Conservation (phyloP, 2,888 invertebrate genomes). For the Pseudanteris insignis region DNA sequence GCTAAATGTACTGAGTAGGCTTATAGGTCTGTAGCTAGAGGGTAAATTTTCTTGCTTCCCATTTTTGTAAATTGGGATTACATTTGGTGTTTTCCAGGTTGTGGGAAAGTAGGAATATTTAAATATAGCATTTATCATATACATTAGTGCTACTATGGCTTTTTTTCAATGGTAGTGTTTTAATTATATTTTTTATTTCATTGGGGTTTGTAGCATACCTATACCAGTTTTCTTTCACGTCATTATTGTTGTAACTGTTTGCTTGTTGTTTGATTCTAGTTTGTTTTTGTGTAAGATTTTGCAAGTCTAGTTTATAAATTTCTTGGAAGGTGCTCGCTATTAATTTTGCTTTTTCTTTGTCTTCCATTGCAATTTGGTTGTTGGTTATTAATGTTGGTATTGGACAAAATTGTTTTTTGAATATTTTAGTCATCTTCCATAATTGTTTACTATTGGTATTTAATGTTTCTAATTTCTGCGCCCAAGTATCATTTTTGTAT, state of each 20-base stretch:
- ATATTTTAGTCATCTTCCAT: background rate
- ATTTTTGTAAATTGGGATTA: conserved; percentile 13
- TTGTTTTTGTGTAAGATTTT: too few species aligned
- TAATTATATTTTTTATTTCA: conserved; percentile 4
- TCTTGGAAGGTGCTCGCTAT: too few species aligned
- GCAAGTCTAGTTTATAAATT: background rate
- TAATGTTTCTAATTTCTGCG: background rate
- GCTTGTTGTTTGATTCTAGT: too few species aligned
- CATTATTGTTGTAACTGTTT: too few species aligned
- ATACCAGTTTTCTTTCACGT: too few species aligned
- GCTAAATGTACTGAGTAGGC: conserved; percentile 25
- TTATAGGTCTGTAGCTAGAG: conserved; percentile 28
- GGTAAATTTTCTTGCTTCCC: conserved; percentile 6
- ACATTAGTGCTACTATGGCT: conserved; percentile 9
- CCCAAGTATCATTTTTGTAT: background rate
- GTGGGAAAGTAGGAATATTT: conserved; percentile 5
- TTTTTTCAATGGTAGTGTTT: conserved; percentile 7
- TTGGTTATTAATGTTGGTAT: background rate
- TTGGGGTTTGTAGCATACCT: too few species aligned
- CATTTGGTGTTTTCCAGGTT: background rate
- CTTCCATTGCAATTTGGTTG: background rate
- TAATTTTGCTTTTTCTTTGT: background rate
- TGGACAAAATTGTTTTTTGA: too few species aligned
- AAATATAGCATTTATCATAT: conserved; percentile 21
- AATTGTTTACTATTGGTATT: background rate